Evolutionary conservation across 1,140 invertebrate species (phyloP).

Genomic region (Drosophila nikananu): DNA sequence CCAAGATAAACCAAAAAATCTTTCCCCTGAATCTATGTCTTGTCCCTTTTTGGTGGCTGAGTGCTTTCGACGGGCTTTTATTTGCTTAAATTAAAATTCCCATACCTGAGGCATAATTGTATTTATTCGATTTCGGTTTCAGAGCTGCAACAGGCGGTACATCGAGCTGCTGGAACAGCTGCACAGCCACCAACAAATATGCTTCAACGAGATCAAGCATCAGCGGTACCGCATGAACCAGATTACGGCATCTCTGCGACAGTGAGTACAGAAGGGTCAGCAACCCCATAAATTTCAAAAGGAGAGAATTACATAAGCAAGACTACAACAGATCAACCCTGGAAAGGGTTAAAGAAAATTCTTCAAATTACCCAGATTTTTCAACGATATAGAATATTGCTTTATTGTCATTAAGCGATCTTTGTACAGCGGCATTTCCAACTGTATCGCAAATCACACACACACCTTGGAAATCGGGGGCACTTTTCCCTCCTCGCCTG

Average conservation of each 20-base stretch:
- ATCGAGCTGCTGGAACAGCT: slow-evolving; percentile 93
- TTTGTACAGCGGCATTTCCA: slow-evolving; percentile 20
- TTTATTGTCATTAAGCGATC: slow-evolving; percentile 1
- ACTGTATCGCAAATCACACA: slow-evolving; percentile 2
- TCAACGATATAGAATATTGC: not conserved
- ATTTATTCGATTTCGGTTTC: slow-evolving; percentile 10
- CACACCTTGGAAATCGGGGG: slow-evolving; percentile 18
- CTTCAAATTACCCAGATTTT: not conserved
- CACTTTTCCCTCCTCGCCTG: slow-evolving; percentile 7
- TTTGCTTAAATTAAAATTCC: slow-evolving; percentile 3
- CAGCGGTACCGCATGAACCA: slow-evolving; percentile 95
- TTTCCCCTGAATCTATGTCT: not conserved
- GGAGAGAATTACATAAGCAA: not conserved
- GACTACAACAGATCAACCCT: not conserved
- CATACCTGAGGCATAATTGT: not conserved
- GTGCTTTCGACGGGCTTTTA: slow-evolving; percentile 5
- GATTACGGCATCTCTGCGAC: slow-evolving; percentile 92
- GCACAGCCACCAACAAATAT: slow-evolving; percentile 93
- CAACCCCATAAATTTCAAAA: not conserved
- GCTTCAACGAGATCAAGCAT: slow-evolving; percentile 94
- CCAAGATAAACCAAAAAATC: not conserved
- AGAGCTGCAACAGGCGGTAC: slow-evolving; percentile 93
- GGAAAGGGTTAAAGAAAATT: not conserved
- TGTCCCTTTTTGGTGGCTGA: not conserved
- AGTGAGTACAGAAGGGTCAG: slow-evolving; percentile 86